Base-by-base conservation (phyloP, 2,113 vertebrate genomes). In the Cariama cristata region DNA sequence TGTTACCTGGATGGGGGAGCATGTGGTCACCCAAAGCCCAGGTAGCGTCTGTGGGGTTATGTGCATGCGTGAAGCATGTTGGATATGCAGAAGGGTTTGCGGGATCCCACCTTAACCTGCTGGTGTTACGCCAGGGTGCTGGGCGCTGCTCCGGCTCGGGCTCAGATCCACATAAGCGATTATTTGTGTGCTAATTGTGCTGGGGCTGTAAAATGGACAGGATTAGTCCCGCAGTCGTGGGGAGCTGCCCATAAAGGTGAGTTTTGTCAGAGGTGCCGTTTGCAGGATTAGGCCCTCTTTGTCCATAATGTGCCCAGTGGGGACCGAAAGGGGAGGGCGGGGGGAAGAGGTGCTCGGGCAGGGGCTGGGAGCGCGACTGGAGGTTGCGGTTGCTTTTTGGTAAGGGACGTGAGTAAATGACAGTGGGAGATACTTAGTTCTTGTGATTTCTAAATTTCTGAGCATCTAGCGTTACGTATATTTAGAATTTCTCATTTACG, bases 1-100 rank as follows among this genome's bases (percentile, higher is more conserved):
- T 1, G 8, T 44, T 59, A 3, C 1, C 33, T 1, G 0, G 1
- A 2, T 8, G 3, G 67, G 42, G 23, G 2, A 26, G 15, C 0
- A 1, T 15, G 23, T 33, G 76, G 33, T 12, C 3, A 3, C 64
- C 23, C 55, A 11, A 38, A 38, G 8, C 33, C 35, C 67, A 1
- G 15, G 32, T 3, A 9, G 20, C 11, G 72, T 9, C 50, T 5
- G 17, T 38, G 42, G 63, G 82, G 1, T 17, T 8, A 0, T 0
- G 3, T 12, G 23, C 1, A 1, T 5, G 9, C 13, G 1, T 5
- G 42, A 2, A 9, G 16, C 1, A 0, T 5, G 2, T 4, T 14
- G 58, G 45, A 3, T 11, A 0, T 12, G 13, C 23, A 11, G 49
- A 2, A 19, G 58, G 49, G 10, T 38, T 53, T n/a, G 35, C 30